A percentile compares a stretch with the other conserved stretches of the same genome.
Conservation (phyloP, 2,113 vertebrate genomes). For the Aptenodytes patagonicus region DNA sequence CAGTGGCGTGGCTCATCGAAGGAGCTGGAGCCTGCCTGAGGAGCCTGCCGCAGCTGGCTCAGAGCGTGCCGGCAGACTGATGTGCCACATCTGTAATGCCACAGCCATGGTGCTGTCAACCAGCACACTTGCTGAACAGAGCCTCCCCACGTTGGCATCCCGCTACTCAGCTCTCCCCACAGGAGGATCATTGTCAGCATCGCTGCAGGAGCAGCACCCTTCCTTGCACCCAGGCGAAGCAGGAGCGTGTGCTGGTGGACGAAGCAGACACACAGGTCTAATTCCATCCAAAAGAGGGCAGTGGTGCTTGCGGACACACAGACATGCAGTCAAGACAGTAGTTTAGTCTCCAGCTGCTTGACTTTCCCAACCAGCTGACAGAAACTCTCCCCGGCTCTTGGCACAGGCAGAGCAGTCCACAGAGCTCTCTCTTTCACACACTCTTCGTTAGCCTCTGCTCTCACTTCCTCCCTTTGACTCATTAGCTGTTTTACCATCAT, state of each 20-base stretch:
- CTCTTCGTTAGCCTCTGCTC: slow-evolving; percentile 4
- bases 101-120: not conserved
- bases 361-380: slow-evolving; percentile 30
- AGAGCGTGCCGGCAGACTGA: not conserved
- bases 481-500: not conserved
- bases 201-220: not conserved
- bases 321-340: not conserved
- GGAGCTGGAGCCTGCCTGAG: not conserved
- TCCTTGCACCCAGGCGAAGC: rapidly evolving
- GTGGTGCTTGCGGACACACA: not conserved
- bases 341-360: not conserved
- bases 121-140: not conserved
- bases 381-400: slow-evolving; percentile 21
- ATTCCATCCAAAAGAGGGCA: slow-evolving; percentile 61
- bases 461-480: slow-evolving; percentile 44
- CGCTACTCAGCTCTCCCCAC: rapidly evolving
- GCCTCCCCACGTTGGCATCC: rapidly evolving
- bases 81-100: not conserved
- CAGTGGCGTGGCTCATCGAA: not conserved
- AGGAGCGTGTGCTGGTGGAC: not conserved
- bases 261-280: not conserved
- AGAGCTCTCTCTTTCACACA: slow-evolving; percentile 24
- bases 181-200: not conserved
- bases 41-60: not conserved
- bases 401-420: not conserved